These are phyloP conservation scores for Pediacus dermestoides DNA, from an alignment of 2,888 invertebrate genomes.

Conservation along the genomic window DNA sequence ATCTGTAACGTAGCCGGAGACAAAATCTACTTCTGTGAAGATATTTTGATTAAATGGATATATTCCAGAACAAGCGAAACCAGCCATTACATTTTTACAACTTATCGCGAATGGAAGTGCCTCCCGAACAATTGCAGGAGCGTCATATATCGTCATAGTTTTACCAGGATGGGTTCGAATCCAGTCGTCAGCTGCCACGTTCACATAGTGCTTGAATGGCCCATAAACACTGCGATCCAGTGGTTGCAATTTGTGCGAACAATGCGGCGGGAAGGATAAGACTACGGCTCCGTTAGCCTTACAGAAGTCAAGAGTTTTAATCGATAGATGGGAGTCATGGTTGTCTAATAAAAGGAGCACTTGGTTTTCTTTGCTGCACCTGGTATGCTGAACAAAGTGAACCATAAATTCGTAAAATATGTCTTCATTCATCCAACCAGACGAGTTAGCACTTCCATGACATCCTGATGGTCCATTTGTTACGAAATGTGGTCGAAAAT, in stretches of 20 bases:
- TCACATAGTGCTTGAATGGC: constrained; percentile 12
- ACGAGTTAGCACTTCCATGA: constrained; percentile 19
- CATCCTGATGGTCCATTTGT: constrained; percentile 17
- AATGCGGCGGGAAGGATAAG: constrained; percentile 20
- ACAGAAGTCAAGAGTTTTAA: constrained; percentile 13
- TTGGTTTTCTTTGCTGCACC: constrained; percentile 13
- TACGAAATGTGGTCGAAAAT: constrained; percentile 21
- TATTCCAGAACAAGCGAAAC: not conserved
- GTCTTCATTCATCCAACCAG: constrained; percentile 26
- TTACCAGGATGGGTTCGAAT: constrained; percentile 12
- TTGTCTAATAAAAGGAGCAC: constrained; percentile 16
- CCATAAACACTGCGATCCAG: constrained; percentile 13
- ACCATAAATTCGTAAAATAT: constrained; percentile 14
- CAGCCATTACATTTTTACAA: too few species aligned
- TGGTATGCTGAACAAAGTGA: constrained; percentile 21
- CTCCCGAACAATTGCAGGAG: not conserved
- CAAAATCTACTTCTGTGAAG: not conserved
- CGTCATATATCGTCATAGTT: constrained; percentile 8
- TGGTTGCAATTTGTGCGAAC: constrained; percentile 19
- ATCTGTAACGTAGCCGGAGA: not conserved
- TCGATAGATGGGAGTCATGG: constrained; percentile 15
- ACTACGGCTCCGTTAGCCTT: constrained; percentile 18
- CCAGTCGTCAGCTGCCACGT: constrained; percentile 9
- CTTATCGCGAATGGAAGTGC: not conserved
- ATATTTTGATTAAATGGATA: constrained; percentile 1